phyloP scores from a whole-genome alignment of 2,797 vertebrate species.

The Staurois parvus region DNA sequence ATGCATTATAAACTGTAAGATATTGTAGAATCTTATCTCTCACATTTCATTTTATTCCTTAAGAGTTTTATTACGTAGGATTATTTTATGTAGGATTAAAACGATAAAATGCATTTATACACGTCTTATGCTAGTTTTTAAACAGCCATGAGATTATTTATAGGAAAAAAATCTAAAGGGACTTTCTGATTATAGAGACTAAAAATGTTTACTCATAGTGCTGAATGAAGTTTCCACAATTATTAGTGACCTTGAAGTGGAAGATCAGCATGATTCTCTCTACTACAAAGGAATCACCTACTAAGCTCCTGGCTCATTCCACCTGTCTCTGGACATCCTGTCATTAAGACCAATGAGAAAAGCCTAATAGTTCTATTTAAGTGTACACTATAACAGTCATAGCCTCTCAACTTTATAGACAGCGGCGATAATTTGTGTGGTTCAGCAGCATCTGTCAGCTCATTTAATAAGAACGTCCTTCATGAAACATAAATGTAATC shows the following conservation, averaged over 20 bases:
- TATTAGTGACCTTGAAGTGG: slow-evolving; percentile 55
- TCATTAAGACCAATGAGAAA: slow-evolving; percentile 60
- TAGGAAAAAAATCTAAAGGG: slow-evolving; percentile 12
- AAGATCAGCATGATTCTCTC: slow-evolving; percentile 25
- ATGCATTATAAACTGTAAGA: too few relatives aligned
- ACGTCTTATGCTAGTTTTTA: slow-evolving; percentile 16
- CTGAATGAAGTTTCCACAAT: slow-evolving; percentile 51
- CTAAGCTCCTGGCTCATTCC: slow-evolving; percentile 54
- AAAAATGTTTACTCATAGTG: slow-evolving; percentile 37
- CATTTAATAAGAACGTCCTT: slow-evolving; percentile 61
- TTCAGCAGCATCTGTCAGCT: slow-evolving; percentile 59
- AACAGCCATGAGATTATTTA: slow-evolving; percentile 23
- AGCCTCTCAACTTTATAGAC: slow-evolving; percentile 50
- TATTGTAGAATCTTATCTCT: too few relatives aligned
- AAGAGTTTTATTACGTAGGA: too few relatives aligned
- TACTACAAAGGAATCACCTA: slow-evolving; percentile 53
- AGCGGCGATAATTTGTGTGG: slow-evolving; percentile 54
- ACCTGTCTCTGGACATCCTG: slow-evolving; percentile 59
- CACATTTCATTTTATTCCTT: too few relatives aligned
- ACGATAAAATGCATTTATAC: too few relatives aligned
- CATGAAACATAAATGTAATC: slow-evolving; percentile 55
- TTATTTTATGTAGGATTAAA: too few relatives aligned
- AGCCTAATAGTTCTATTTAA: slow-evolving; percentile 54
- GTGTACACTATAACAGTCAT: slow-evolving; percentile 51
- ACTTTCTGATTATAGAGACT: slow-evolving; percentile 21